A percentile compares a stretch with the other conserved stretches of the same genome.
These are phyloP conservation scores for Stenoptilia bipunctidactyla DNA, from an alignment of 2,888 invertebrate species.

Conservation along the genomic window DNA sequence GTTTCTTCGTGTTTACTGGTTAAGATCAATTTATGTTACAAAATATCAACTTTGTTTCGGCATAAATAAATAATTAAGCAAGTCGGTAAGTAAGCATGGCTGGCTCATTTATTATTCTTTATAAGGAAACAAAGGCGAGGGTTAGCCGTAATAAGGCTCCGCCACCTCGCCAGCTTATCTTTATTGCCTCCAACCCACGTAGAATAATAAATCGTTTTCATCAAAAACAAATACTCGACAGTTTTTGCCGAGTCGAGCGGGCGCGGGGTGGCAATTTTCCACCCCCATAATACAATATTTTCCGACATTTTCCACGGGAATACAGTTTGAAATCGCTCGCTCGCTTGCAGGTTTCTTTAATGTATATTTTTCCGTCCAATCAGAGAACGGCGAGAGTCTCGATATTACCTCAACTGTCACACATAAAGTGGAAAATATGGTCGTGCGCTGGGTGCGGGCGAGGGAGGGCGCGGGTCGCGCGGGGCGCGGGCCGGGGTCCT, in stretches of 20 bases:
- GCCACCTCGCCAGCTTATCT: constrained; percentile 72
- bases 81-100: constrained; percentile 67
- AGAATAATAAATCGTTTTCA: constrained; percentile 73
- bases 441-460: constrained; percentile 68
- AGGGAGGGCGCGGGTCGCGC: constrained; percentile 22
- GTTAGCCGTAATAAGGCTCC: constrained; percentile 72
- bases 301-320: constrained; percentile 72
- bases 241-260: constrained; percentile 70
- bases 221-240: constrained; percentile 73
- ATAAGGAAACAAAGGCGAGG: constrained; percentile 73
- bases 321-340: constrained; percentile 71
- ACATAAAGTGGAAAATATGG: constrained; percentile 74
- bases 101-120: constrained; percentile 72
- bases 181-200: constrained; percentile 73
- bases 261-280: constrained; percentile 70
- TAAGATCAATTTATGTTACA: constrained; percentile 30
- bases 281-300: constrained; percentile 72
- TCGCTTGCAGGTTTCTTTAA: constrained; percentile 69
- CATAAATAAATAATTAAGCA: constrained; percentile 69
- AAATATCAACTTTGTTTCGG: constrained; percentile 63
- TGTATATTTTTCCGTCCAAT: constrained; percentile 73
- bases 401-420: constrained; percentile 74
- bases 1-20: constrained; percentile 18
- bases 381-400: constrained; percentile 71
- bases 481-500: constrained; percentile 28